These are phyloP conservation scores for Macroglossus sobrinus DNA, from an alignment of 2,113 vertebrate genomes.

Conservation along the genomic window DNA sequence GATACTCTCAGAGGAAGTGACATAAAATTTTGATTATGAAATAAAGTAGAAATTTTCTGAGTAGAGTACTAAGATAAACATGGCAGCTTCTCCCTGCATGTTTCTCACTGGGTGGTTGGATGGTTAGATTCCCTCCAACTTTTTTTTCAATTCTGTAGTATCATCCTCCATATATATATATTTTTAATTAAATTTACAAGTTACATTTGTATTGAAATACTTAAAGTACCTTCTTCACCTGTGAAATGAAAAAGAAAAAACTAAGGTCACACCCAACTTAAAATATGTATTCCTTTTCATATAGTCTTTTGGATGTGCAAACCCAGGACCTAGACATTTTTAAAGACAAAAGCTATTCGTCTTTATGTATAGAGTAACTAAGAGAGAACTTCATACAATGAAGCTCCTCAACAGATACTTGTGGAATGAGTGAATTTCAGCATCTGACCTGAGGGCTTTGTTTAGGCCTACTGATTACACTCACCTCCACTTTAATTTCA, in stretches of 20 bases:
- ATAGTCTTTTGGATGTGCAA: not conserved
- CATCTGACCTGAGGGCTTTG: not conserved
- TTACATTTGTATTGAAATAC: not conserved
- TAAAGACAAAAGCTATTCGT: not conserved
- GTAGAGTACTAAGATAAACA: not conserved
- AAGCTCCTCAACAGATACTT: not conserved
- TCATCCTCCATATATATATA: not conserved
- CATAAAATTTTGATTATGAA: not conserved
- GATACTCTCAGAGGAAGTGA: not conserved
- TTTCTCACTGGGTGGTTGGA: not conserved
- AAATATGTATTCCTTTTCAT: not conserved
- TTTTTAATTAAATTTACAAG: not conserved
- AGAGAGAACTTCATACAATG: not conserved
- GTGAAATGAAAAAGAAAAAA: not conserved
- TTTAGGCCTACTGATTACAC: not conserved
- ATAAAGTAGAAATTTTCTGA: not conserved
- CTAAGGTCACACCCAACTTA: not conserved
- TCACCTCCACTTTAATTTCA: constrained; percentile 97
- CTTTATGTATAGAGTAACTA: no score
- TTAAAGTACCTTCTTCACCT: not conserved
- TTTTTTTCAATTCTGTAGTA: not conserved
- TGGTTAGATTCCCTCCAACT: not conserved
- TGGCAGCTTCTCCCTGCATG: not conserved
- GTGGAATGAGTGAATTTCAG: not conserved
- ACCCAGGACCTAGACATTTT: not conserved